Evolutionary conservation across 2,797 vertebrate species (phyloP), one percentile per base, ranked within the genome.

Genomic region (Saxicola maurus): DNA sequence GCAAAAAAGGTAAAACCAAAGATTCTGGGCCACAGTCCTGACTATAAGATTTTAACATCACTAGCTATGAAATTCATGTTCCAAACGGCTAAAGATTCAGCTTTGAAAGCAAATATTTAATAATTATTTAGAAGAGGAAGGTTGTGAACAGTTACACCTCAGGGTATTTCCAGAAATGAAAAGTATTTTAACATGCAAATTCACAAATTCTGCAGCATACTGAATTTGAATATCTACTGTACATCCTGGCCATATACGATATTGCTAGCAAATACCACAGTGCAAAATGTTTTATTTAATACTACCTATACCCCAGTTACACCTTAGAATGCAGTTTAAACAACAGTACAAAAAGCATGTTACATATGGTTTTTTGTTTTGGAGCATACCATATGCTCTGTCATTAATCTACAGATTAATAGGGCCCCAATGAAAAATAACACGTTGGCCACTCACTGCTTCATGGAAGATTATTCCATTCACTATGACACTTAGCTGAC

Each of bases 131-230:
- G 53, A 51, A 62, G 17, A 80, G 46, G 51, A 89, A 89, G 74
- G 57, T 40, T 91, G 91, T n/a, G 51, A 71, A 88, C 77, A 92
- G 75, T 84, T 91, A 67, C 9, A 76, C 40, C 43, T 73, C 15
- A 0, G 89, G 80, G 53, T 89, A 86, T 82, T 94, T 94, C 86
- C 77, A 95, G 85, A 92, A 92, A 92, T 71, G 6, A 74, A 53
- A 87, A 71, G 31, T 82, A 86, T 86, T 94, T 91, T 48, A 86
- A 94, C 89, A 93, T 74, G 77, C 77, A 87, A 94, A 92, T 86
- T 76, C 65, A 89, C 24, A 52, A 77, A 92, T 93, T 80, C 82
- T 85, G 40, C 64, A 92, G 74, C 71, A 33, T 51, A 55, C 0
- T 2, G 40, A 20, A 76, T 84, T 88, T 86, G 66, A 92, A 16